Conservation (phyloP, 2,888 invertebrate species). For the Pseudococcus longispinus region DNA sequence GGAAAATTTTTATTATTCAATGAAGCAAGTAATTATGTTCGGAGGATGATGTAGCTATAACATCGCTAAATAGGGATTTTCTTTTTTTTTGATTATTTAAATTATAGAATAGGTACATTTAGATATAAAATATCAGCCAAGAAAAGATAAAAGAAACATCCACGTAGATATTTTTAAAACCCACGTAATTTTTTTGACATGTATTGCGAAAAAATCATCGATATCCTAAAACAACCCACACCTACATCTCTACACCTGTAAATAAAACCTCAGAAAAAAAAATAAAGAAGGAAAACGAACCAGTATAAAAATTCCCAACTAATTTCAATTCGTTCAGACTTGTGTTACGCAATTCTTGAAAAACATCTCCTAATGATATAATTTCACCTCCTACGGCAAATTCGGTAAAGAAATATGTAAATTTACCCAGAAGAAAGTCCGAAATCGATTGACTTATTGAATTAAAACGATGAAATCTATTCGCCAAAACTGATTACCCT, state of each 20-base stretch:
- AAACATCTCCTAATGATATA: background rate
- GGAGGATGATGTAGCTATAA: too few species aligned
- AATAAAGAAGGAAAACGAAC: background rate
- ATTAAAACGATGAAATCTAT: conserved; percentile 10
- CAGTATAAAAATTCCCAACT: background rate
- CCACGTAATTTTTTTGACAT: too few species aligned
- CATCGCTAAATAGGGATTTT: background rate
- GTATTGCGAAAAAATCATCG: too few species aligned
- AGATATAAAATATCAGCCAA: too few species aligned
- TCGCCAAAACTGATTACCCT: conserved; percentile 14
- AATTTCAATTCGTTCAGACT: background rate
- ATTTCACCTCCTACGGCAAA: background rate
- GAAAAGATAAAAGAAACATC: too few species aligned
- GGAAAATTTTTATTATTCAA: background rate
- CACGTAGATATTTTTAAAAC: too few species aligned
- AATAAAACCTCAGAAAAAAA: background rate
- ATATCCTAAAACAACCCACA: too few species aligned
- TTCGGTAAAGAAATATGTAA: conserved; percentile 14
- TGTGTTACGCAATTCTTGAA: background rate
- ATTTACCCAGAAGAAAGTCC: conserved; percentile 17
- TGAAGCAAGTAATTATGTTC: background rate
- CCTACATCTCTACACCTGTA: too few species aligned
- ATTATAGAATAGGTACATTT: too few species aligned
- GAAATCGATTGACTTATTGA: conserved; percentile 5
- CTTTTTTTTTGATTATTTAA: background rate